Conservation (phyloP, 1,140 invertebrate genomes). For the Nautilus pompilius region DNA sequence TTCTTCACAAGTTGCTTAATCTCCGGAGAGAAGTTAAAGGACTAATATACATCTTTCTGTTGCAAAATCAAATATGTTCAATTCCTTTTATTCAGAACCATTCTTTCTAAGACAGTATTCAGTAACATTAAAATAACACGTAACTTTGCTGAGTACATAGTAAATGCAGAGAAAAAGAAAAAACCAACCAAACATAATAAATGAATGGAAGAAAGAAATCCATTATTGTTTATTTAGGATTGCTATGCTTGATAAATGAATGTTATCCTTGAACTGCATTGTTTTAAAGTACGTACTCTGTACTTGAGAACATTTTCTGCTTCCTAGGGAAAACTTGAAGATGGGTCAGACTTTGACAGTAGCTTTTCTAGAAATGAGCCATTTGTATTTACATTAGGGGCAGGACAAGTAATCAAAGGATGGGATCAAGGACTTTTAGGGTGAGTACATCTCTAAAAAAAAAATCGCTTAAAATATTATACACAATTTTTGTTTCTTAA, state of each 20-base stretch:
- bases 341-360: slow-evolving; percentile 83
- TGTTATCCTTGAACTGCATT: background rate
- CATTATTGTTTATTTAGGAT: background rate
- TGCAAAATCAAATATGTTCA: too few species aligned
- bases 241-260: background rate
- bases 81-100: too few species aligned
- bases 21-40: too few species aligned
- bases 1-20: too few species aligned
- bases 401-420: slow-evolving; percentile 69
- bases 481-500: too few species aligned
- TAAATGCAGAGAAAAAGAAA: too few species aligned
- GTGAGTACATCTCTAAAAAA: slow-evolving; percentile 59
- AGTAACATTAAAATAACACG: too few species aligned
- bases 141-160: too few species aligned
- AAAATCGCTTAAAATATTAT: too few species aligned
- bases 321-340: slow-evolving; percentile 72
- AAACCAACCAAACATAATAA: background rate
- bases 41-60: too few species aligned
- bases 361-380: slow-evolving; percentile 70
- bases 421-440: slow-evolving; percentile 84
- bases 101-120: too few species aligned
- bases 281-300: slow-evolving; percentile 5
- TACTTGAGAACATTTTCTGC: slow-evolving; percentile 15
- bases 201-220: background rate
- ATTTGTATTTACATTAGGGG: slow-evolving; percentile 73